Base-by-base conservation (phyloP, 2,113 vertebrate species). In the Brachirus orientalis region DNA sequence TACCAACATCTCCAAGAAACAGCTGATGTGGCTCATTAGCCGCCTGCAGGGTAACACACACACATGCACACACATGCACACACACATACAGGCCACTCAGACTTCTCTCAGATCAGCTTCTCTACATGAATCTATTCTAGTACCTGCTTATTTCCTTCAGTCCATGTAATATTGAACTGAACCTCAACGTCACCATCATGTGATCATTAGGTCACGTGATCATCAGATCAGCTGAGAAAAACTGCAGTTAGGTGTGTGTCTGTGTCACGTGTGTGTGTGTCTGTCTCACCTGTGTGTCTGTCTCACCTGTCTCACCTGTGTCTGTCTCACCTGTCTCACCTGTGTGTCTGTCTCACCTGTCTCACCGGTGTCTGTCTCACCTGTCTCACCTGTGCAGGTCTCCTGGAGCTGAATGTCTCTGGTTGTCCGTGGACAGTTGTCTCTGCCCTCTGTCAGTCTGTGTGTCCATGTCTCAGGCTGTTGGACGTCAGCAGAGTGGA, bases 1-100 rank as follows among this genome's bases (percentile, higher is more conserved):
- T 72, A 96, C 96, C 91, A 95, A 94, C 92, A 95, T 97, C 91
- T 96, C 95, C 85, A 96, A 95, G 88, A 96, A 97, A 37, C 96
- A 97, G 86, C 91, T 97, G 8, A 95, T 96, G 94, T 97, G 95
- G 96, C 95, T 97, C 73, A 93, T 96, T 80, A 96, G 95, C 87
- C 93, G 96, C 55, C 81, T 97, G 8, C 95, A 94, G 90, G 95
- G 96, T 96, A 81, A 19, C 35, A 43, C 40, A 43, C 40, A 43
- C 40, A 43, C 40, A 43, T 10, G 11, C 40, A 41, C 40, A 41
- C 40, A 43, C 40, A 10, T 10, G 2, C 40, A 40, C 38, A 40
- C 10, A 0, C 9, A 16, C 35, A 11, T 10, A 52, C 44, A 3
- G 3, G 4, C 16, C n/a, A n/a, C n/a, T n/a, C n/a, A n/a, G n/a